Evolutionary conservation across 2,113 vertebrate genomes (phyloP), one percentile per base, ranked within the genome.

Genomic region (Grammomys surdaster): DNA sequence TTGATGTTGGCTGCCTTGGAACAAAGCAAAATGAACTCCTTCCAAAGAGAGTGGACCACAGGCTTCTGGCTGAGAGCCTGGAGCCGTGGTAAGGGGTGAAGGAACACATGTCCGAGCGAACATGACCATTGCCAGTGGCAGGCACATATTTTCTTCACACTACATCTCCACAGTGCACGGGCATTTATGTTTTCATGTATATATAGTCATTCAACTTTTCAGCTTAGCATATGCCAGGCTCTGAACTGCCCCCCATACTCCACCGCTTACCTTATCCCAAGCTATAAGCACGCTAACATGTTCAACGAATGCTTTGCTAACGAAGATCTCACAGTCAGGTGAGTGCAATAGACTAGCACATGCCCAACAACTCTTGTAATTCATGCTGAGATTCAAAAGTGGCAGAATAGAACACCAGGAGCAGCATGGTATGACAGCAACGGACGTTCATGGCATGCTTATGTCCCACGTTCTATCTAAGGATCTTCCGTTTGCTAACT

Each of bases 1-100:
- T 97, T 98, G 96, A 73, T 90, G 81, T 96, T 96, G 93, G 96
- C 95, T 93, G 90, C 81, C 70, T 84, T 91, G 81, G 28, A 80
- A 58, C 89, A 94, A 88, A 96, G 96, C 92, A 87, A 75, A 94
- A 93, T 65, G 96, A 97, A 95, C 92, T 93, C 67, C 60, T 76
- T 97, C 95, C 95, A 90, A 85, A 84, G 82, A 87, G 22, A 67
- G 9, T 14, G 63, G 96, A 65, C 91, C 81, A 69, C 90, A 86
- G 94, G 93, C 86, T 92, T 22, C 46, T 96, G 96, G 96, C 96
- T 5, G 12, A 75, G 58, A 20, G 93, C 90, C 93, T 36, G n/a
- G 65, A 26, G 16, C 70, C 19, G 48, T 86, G 95, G 93, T 48
- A 81, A 93, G 65, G 94, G 85, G 88, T 78, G 76, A 89, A 65